A percentile compares a stretch with the other conserved stretches of the same genome.
phyloP scores from a whole-genome alignment of 2,888 invertebrate species.

The Meganola albula region DNA sequence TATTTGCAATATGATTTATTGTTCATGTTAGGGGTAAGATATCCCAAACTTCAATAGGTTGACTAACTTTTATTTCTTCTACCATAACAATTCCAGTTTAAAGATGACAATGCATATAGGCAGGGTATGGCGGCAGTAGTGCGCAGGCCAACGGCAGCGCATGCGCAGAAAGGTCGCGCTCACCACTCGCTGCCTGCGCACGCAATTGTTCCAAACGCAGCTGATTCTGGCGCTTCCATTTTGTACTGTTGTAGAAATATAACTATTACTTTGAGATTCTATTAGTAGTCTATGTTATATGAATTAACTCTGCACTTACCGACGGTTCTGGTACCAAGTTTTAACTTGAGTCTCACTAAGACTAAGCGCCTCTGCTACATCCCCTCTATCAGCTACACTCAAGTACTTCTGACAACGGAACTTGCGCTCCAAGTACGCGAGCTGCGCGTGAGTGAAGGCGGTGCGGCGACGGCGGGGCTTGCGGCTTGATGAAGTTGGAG shows the following conservation, averaged over 20 bases:
- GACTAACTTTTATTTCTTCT: too few species aligned
- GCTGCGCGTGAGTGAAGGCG: slow-evolving; percentile 95
- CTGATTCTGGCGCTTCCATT: slow-evolving; percentile 94
- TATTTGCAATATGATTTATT: too few species aligned
- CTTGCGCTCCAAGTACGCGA: slow-evolving; percentile 93
- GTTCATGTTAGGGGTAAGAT: too few species aligned
- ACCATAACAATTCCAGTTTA: too few species aligned
- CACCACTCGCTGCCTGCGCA: slow-evolving; percentile 88
- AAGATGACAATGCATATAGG: slow-evolving; percentile 71
- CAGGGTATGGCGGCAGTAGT: slow-evolving; percentile 63
- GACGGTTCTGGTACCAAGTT: slow-evolving; percentile 95
- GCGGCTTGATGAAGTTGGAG: slow-evolving; percentile 72
- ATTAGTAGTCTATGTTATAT: neutral
- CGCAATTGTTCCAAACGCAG: slow-evolving; percentile 89
- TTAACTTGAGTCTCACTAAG: slow-evolving; percentile 96
- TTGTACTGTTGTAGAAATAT: slow-evolving; percentile 77
- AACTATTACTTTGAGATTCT: slow-evolving; percentile 7
- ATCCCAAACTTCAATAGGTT: too few species aligned
- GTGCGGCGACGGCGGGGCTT: slow-evolving; percentile 91
- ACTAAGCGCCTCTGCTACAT: slow-evolving; percentile 93
- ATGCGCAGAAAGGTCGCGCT: slow-evolving; percentile 66
- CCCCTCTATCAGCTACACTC: slow-evolving; percentile 94
- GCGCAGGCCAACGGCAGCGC: slow-evolving; percentile 64
- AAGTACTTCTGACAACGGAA: slow-evolving; percentile 96
- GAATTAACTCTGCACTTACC: slow-evolving; percentile 68